Percentiles rank a stretch among this genome's conserved stretches.
phyloP scores from a whole-genome alignment of 2,888 invertebrate genomes.

The Pegoplata infirma region DNA sequence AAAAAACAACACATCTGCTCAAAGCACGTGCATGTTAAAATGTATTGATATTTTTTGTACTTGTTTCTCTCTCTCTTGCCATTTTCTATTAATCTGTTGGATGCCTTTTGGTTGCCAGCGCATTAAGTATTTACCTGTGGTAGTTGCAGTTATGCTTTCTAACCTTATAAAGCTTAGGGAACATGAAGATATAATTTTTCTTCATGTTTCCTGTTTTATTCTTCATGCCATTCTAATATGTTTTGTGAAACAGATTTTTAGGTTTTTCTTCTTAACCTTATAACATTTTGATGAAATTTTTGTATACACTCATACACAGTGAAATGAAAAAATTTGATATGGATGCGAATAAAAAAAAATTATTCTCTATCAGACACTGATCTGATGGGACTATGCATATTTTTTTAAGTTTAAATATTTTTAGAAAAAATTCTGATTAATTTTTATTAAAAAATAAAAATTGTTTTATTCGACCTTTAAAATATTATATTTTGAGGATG shows the following conservation, averaged over 20 bases:
- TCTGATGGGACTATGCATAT: too few relatives aligned
- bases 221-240: not conserved
- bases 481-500: too few relatives aligned
- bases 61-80: not conserved
- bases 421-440: too few relatives aligned
- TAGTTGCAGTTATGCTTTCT: slow-evolving; percentile 23
- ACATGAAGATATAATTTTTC: not conserved
- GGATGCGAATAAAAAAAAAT: not conserved
- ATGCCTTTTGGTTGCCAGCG: not conserved
- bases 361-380: too few relatives aligned
- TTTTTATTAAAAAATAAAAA: too few relatives aligned
- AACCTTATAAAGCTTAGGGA: not conserved
- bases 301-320: not conserved
- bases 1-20: too few relatives aligned
- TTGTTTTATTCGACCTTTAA: too few relatives aligned
- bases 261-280: slow-evolving; percentile 8
- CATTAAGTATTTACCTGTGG: slow-evolving; percentile 23
- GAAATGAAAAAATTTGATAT: not conserved
- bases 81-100: slow-evolving; percentile 4
- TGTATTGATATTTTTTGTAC: slow-evolving; percentile 23
- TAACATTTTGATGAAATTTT: slow-evolving; percentile 20
- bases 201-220: not conserved
- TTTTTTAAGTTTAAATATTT: too few relatives aligned
- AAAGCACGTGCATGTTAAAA: not conserved
- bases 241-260: slow-evolving; percentile 6